Percentiles rank a stretch among this genome's conserved stretches.
phyloP scores from a whole-genome alignment of 2,797 vertebrate genomes.

The Setipinna tenuifilis region DNA sequence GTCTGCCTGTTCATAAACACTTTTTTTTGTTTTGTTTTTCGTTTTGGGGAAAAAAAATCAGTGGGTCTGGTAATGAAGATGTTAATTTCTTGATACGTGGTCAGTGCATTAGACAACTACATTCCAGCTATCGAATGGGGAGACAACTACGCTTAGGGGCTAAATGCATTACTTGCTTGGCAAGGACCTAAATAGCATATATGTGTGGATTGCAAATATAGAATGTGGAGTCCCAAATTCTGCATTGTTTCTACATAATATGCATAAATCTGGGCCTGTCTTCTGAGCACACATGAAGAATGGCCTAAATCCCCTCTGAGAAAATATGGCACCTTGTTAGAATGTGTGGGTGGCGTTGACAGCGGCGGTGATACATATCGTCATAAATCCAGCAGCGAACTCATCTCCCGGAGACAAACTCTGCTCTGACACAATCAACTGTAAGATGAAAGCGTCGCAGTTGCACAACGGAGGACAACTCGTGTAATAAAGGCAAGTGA shows the following conservation, averaged over 20 bases:
- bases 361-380: not conserved
- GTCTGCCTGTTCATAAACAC: not conserved
- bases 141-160: not conserved
- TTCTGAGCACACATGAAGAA: not conserved
- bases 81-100: not conserved
- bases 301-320: not conserved
- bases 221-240: not conserved
- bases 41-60: not conserved
- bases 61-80: not conserved
- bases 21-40: not conserved
- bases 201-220: not conserved
- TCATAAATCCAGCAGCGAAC: not conserved
- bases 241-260: not conserved
- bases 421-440: conserved; percentile 42
- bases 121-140: not conserved
- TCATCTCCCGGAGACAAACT: conserved; percentile 27
- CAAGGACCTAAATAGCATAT: not conserved
- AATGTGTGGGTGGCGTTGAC: conserved; percentile 21
- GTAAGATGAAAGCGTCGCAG: conserved; percentile 26
- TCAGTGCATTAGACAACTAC: not conserved
- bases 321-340: not conserved
- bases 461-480: conserved; percentile 28
- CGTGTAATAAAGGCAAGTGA: conserved; percentile 41
- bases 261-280: not conserved
- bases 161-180: not conserved